Evolutionary conservation across 1,140 invertebrate genomes (phyloP).

Genomic region (Danaus melanippus): DNA sequence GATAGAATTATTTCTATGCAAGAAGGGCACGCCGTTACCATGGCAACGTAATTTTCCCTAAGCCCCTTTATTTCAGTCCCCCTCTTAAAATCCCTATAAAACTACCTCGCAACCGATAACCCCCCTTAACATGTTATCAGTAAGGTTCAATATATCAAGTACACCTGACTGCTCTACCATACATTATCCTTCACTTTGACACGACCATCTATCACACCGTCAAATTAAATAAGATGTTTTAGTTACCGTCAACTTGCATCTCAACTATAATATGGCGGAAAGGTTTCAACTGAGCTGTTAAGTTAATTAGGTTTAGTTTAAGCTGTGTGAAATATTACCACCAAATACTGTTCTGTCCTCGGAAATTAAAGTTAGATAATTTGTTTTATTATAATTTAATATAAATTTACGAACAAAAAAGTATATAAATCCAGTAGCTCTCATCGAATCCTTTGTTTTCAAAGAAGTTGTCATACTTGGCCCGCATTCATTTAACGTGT

Average conservation of each 20-base stretch:
- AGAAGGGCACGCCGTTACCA: conserved; percentile 33
- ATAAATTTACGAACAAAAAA: too few species aligned
- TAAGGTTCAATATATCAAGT: conserved; percentile 9
- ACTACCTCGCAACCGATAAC: conserved; percentile 8
- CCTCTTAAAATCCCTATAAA: conserved; percentile 23
- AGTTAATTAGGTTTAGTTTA: too few species aligned
- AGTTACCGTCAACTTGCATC: conserved; percentile 14
- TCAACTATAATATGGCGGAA: neutral
- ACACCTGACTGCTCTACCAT: conserved; percentile 6
- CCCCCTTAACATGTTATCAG: conserved; percentile 5
- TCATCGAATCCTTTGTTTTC: too few species aligned
- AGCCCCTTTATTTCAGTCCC: conserved; percentile 51
- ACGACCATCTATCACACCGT: conserved; percentile 31
- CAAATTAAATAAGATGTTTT: conserved; percentile 19
- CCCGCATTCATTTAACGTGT: too few species aligned
- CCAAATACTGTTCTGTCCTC: too few species aligned
- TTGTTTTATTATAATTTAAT: too few species aligned
- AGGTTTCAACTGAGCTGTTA: too few species aligned
- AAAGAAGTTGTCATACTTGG: too few species aligned
- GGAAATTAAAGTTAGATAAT: too few species aligned
- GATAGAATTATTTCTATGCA: conserved; percentile 17
- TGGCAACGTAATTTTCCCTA: conserved; percentile 49
- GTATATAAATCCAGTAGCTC: too few species aligned
- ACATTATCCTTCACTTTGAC: conserved; percentile 31
- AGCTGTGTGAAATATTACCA: too few species aligned